Evolutionary conservation across 2,797 vertebrate genomes (phyloP), one percentile per base, ranked within the genome.

Genomic region (Rhabdomys pumilio): DNA sequence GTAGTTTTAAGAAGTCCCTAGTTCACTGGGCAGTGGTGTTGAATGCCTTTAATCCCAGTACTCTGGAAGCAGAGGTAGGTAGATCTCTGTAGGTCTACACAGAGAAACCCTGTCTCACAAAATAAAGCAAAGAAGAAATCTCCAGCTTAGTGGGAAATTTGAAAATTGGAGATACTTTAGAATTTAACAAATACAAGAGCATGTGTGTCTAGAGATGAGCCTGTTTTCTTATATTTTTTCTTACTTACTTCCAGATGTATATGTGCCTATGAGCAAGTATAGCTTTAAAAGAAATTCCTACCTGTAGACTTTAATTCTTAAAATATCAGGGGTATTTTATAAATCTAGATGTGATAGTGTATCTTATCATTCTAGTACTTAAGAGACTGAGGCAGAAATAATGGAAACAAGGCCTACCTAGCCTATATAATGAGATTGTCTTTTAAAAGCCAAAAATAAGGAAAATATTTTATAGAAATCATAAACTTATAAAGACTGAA

Each of bases 111-210:
- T 47, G 12, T 47, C 41, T 76, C 24, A 47, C 41, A 75, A 44
- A 75, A 44, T 24, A 47, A 47, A 76, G 47, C 2, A 76, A 47
- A 75, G 6, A 91, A 77, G 69, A 87, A 65, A 34, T 22, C 69
- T 12, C 63, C 12, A 50, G 15, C 73, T 92, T 93, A 94, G 93
- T 29, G 53, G 31, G 53, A 90, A 93, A 90, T n/a, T 79, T 95
- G 81, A 59, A 93, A 89, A 67, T 91, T 96, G 22, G 67, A 44
- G 67, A 22, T 93, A 90, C 34, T 26, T 92, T 94, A 65, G 17
- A 77, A 75, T 93, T 93, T 85, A 47, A 69, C n/a, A 84, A 67
- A 4, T 47, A 81, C 59, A 82, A 1, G 34, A 88, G 82, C 19
- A 76, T 65, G 88, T 96, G 47, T 57, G 34, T 26, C 77, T 95